Conservation (phyloP, 2,888 invertebrate species). For the Oligia latruncula region DNA sequence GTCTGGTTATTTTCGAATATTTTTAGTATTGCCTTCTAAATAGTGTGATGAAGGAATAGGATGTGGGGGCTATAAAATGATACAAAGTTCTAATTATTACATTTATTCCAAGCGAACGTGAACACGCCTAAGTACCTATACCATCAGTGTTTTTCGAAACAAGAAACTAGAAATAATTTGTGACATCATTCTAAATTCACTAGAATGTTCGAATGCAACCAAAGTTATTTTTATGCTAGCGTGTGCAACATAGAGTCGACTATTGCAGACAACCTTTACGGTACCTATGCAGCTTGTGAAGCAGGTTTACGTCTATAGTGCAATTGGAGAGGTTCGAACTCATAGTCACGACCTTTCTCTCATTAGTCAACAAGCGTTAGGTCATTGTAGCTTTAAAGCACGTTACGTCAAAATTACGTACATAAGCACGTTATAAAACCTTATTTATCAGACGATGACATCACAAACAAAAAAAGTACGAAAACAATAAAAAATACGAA, state of each 20-base stretch:
- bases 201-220: background rate
- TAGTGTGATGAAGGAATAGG: no score
- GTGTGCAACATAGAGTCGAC: background rate
- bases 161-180: no score
- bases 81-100: no score
- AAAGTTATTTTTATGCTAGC: background rate
- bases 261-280: background rate
- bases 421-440: background rate
- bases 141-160: no score
- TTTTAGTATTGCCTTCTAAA: background rate
- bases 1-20: background rate
- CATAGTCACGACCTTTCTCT: slow-evolving; percentile 2
- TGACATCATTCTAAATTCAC: no score
- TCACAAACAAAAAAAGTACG: background rate
- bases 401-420: slow-evolving; percentile 6
- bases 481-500: background rate
- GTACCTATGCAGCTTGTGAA: background rate
- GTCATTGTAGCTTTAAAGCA: background rate
- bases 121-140: no score
- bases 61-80: no score
- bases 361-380: background rate
- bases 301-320: background rate
- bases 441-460: background rate
- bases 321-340: background rate
- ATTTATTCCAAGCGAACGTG: no score